Evolutionary conservation across 1,140 invertebrate genomes (phyloP).

Genomic region (Cepaea nemoralis): DNA sequence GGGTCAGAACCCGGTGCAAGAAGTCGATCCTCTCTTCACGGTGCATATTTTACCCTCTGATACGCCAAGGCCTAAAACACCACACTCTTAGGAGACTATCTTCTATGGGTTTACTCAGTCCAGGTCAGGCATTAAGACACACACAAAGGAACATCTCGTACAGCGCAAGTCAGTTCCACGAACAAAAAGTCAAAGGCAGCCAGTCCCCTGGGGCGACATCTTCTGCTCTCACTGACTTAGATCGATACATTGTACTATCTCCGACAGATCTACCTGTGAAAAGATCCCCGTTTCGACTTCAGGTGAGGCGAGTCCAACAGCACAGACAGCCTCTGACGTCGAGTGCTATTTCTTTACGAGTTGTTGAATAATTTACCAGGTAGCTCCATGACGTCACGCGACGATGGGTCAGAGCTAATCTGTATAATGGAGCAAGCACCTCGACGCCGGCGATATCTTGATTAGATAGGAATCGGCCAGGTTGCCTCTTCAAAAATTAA

Average conservation of each 20-base stretch:
- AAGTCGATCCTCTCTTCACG: too few species aligned
- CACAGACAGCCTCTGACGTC: neutral
- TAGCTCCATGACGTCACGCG: neutral
- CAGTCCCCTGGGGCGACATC: neutral
- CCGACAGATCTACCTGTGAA: neutral
- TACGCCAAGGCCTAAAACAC: too few species aligned
- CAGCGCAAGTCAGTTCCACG: too few species aligned
- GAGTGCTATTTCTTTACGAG: neutral
- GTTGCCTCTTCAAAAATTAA: neutral
- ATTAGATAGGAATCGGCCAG: neutral
- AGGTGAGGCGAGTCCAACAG: neutral
- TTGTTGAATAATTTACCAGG: neutral
- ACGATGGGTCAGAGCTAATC: neutral
- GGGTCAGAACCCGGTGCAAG: too few species aligned
- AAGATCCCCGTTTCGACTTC: neutral
- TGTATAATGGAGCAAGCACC: constrained; percentile 5
- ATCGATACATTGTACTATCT: neutral
- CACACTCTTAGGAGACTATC: too few species aligned
- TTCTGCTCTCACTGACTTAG: neutral
- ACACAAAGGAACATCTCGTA: too few species aligned
- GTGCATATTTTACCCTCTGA: too few species aligned
- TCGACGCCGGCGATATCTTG: neutral
- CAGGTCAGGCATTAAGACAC: too few species aligned
- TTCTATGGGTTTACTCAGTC: too few species aligned
- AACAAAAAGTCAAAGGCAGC: too few species aligned